Evolutionary conservation across 2,113 vertebrate genomes (phyloP).

Genomic region (Polypterus senegalus): DNA sequence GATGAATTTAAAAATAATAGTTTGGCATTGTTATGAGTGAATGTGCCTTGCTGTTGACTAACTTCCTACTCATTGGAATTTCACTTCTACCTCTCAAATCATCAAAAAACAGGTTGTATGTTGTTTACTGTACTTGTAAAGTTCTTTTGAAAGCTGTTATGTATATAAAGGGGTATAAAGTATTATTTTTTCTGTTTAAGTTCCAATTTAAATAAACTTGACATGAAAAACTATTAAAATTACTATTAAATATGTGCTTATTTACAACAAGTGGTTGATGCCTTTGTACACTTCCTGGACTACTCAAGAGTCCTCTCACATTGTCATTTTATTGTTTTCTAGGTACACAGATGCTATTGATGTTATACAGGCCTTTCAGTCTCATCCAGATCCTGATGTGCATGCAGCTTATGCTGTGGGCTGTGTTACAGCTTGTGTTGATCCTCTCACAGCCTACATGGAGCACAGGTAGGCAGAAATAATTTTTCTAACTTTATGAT

Average conservation of each 20-base stretch:
- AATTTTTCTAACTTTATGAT: background rate
- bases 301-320: background rate
- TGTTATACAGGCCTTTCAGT: conserved; percentile 75
- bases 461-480: conserved; percentile 66
- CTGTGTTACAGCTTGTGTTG: conserved; percentile 69
- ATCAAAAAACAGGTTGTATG: too few relatives aligned
- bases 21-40: too few relatives aligned
- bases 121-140: too few relatives aligned
- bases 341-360: conserved; percentile 85
- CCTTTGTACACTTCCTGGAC: background rate
- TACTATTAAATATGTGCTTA: background rate
- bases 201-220: too few relatives aligned
- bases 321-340: conserved; percentile 8
- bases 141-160: too few relatives aligned
- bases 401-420: conserved; percentile 65
- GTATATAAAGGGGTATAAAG: too few relatives aligned
- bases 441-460: conserved; percentile 78
- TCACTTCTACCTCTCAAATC: too few relatives aligned
- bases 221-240: too few relatives aligned
- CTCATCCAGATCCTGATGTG: conserved; percentile 71
- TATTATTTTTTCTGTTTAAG: too few relatives aligned
- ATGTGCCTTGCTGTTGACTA: too few relatives aligned
- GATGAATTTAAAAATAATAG: too few relatives aligned
- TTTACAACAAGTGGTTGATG: background rate
- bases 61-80: too few relatives aligned